phyloP scores from a whole-genome alignment of 2,113 vertebrate species.

The Pipa parva region DNA sequence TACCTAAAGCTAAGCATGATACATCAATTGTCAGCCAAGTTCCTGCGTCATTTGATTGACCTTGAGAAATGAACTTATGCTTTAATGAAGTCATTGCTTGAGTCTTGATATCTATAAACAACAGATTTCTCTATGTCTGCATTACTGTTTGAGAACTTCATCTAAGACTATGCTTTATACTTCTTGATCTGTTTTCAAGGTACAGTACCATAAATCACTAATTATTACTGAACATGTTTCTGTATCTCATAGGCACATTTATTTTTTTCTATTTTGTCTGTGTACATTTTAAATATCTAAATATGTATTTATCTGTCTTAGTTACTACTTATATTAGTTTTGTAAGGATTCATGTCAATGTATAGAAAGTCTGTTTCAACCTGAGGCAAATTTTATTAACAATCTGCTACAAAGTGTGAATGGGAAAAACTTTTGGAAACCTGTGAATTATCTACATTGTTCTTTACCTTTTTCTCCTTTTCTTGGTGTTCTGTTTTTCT shows the following conservation, averaged over 20 bases:
- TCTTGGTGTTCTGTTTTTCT: background rate
- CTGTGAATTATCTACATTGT: background rate
- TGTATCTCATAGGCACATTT: no score
- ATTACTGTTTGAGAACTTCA: background rate
- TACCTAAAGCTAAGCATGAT: background rate
- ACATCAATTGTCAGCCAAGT: background rate
- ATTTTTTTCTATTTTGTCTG: no score
- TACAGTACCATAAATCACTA: background rate
- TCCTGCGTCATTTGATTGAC: constrained; percentile 14
- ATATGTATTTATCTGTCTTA: background rate
- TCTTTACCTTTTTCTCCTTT: background rate
- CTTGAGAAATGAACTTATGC: background rate
- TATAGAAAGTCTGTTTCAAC: background rate
- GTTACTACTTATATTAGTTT: no score
- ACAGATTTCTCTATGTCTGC: background rate
- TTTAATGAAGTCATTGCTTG: background rate
- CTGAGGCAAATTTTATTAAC: no score
- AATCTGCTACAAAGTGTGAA: no score
- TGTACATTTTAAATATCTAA: no score
- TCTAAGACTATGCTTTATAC: background rate
- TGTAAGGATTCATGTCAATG: background rate
- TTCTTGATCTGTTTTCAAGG: background rate
- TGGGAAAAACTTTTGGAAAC: constrained; percentile 1
- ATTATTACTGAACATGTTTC: no score
- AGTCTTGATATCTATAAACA: background rate